Base-by-base conservation (phyloP, 2,797 vertebrate species). In the Neosilurus mollespiculum region DNA sequence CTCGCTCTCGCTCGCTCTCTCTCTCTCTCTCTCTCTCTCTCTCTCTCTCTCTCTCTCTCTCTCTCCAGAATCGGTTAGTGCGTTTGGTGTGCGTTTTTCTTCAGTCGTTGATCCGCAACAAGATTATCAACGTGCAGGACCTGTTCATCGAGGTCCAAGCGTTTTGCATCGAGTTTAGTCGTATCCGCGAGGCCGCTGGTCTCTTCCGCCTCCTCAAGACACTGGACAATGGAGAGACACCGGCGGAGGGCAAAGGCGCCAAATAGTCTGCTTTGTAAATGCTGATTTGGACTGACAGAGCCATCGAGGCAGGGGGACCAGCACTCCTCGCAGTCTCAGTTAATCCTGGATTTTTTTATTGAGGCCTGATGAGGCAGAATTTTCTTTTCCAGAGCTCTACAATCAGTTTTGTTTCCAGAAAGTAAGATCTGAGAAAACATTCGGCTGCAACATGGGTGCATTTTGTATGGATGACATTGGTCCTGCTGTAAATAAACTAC, bases 51-150 rank as follows among this genome's bases (percentile, higher is more conserved):
- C 58, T 59, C 0, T 71, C 18, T 14, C 53, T 26, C 3, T 20
- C 12, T 53, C 69, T 0, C 16, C 92, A 99, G 98, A 99, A 99
- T 86, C 97, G 98, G 1, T 91, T 99, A 94, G 98, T 99, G 80
- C 97, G 98, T 9, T 95, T 99, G 69, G 98, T 99, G 59, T 99
- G 98, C 54, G 98, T 99, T 67, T 99, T 99, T 89, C 97, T 99
- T 26, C 98, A 99, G 90, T 99, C 98, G 2, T 92, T 99, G 90
- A 99, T 99, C 90, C 93, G 98, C 56, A 99, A 99, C 92, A 99
- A 99, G 92, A 99, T 99, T 88, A 99, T 99, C 82, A 99, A 99
- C 4, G 98, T 99, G 22, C 98, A 99, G 95, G 98, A 99, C 93
- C 96, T 99, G 73, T 99, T 99, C 91, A 99, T 99, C 89, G 98